Base-by-base conservation (phyloP, 2,797 vertebrate genomes). In the Sebastiscus tertius region DNA sequence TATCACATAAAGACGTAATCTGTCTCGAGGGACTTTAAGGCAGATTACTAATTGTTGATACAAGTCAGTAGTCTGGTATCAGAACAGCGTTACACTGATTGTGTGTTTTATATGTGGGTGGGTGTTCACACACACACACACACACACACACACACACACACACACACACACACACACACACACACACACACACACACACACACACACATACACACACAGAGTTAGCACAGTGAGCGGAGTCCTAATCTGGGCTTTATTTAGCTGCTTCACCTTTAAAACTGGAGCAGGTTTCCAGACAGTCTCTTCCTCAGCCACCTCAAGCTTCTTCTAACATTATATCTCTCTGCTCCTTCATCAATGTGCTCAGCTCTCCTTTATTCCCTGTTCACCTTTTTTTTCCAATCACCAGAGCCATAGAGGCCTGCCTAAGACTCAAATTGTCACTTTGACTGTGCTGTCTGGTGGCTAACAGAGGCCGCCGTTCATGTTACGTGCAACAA, bases 231-330 rank as follows among this genome's bases (percentile, higher is more conserved):
- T 36, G 31, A 86, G 80, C 24, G 12, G 75, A 89, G 80, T 85
- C 85, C 83, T 91, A 86, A 86, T 92, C 85, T 86, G 62, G 72
- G 88, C 82, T 93, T 92, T 92, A 90, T 94, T 94, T 92, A 93
- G 91, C 80, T 31, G 72, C 81, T 71, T 93, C 92, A 93, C 89
- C 94, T 92, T 95, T 92, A 88, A 92, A 95, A 94, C 75, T 93
- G 84, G 93, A 94, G 85, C 93, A 92, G 60, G 72, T 85, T 52
- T 87, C 75, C 75, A 79, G 72, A 75, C 85, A 72, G 80, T 79
- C 64, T 89, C 84, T 74, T 70, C 72, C 16, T 56, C 39, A 56
- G 36, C 58, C 72, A 74, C 66, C 62, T 83, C 77, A 83, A 34
- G 80, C 77, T 60, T 67, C 31, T 79, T 80, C 73, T 65, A 55